Percentiles rank a stretch among this genome's conserved stretches.
These are phyloP conservation scores for Stenodema calcarata DNA, from an alignment of 2,888 invertebrate genomes.

Conservation along the genomic window DNA sequence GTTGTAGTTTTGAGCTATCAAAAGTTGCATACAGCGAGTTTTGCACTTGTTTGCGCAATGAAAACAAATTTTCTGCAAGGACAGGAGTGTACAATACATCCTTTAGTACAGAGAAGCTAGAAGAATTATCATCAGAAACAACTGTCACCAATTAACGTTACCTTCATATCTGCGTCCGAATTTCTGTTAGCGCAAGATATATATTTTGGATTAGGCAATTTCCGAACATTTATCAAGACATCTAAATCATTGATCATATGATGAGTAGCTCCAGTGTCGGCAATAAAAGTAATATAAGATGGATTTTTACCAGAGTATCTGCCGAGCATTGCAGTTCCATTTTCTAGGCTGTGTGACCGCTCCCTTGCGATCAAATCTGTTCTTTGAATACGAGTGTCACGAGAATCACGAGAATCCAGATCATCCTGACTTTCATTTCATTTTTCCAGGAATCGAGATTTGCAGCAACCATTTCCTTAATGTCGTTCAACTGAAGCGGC, in stretches of 20 bases:
- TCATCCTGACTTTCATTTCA: not conserved
- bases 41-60: not conserved
- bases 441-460: too few species aligned
- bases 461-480: too few species aligned
- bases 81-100: not conserved
- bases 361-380: not conserved
- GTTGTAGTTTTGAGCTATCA: not conserved
- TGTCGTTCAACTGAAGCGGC: too few species aligned
- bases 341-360: not conserved
- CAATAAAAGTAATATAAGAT: not conserved
- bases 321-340: not conserved
- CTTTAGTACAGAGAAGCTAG: not conserved
- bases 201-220: not conserved
- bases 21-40: not conserved
- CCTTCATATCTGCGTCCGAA: not conserved
- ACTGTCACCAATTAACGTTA: not conserved
- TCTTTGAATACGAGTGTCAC: not conserved
- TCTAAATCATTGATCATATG: not conserved
- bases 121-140: not conserved
- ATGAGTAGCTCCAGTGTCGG: not conserved
- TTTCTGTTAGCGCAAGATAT: not conserved
- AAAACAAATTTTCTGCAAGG: not conserved
- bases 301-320: not conserved
- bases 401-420: not conserved
- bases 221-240: not conserved